phyloP scores from a whole-genome alignment of 1,140 invertebrate genomes.

The Zaprionus camerounensis region DNA sequence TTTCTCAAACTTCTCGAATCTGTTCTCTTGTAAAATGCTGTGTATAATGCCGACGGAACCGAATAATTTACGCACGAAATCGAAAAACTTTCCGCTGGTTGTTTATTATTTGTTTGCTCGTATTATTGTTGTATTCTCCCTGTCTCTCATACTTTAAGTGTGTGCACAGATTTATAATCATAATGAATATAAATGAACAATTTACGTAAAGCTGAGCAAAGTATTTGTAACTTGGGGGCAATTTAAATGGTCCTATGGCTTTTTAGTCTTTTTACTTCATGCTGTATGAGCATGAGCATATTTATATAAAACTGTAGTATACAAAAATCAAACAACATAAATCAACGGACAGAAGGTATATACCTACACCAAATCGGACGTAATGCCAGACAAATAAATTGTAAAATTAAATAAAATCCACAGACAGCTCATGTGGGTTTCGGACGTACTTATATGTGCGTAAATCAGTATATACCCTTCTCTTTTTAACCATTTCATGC shows the following conservation, averaged over 20 bases:
- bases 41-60: slow-evolving; percentile 33
- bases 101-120: slow-evolving; percentile 40
- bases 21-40: slow-evolving; percentile 36
- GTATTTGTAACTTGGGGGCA: slow-evolving; percentile 10
- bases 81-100: slow-evolving; percentile 63
- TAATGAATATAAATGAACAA: slow-evolving; percentile 65
- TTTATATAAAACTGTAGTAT: background rate
- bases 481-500: background rate
- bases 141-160: slow-evolving; percentile 3
- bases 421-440: background rate
- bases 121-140: background rate
- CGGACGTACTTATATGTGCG: background rate
- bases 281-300: background rate
- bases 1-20: slow-evolving; percentile 46
- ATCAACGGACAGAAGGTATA: background rate
- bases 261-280: background rate
- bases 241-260: background rate
- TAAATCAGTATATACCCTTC: slow-evolving; percentile 9
- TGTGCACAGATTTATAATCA: slow-evolving; percentile 11
- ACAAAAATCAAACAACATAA: background rate
- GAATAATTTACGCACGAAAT: slow-evolving; percentile 70
- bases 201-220: slow-evolving; percentile 10
- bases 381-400: slow-evolving; percentile 11
- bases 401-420: slow-evolving; percentile 31
- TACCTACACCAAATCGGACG: background rate